phyloP scores from a whole-genome alignment of 2,113 vertebrate species.

The Anolis sagrei region DNA sequence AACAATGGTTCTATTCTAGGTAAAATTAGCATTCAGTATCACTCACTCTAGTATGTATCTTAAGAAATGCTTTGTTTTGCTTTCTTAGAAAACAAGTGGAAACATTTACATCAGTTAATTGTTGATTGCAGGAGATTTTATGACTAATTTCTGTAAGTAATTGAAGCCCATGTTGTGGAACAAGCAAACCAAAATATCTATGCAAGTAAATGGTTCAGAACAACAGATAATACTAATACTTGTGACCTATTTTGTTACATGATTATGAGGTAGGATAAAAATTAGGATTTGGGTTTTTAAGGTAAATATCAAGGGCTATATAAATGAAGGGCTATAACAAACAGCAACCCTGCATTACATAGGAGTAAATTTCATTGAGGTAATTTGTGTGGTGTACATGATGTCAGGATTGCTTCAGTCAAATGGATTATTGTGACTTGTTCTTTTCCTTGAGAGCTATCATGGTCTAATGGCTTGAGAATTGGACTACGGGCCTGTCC shows the following conservation, averaged over 20 bases:
- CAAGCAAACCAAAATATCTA: neutral
- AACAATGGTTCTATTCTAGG: too few relatives aligned
- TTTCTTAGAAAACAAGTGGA: neutral
- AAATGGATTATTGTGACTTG: neutral
- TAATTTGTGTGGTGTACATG: neutral
- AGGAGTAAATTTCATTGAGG: neutral
- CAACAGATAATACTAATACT: neutral
- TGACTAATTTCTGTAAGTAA: neutral
- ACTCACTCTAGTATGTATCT: neutral
- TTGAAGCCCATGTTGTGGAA: neutral
- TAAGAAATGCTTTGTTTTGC: neutral
- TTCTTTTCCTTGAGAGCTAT: neutral
- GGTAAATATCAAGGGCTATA: neutral
- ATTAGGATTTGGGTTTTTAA: neutral
- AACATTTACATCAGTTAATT: neutral
- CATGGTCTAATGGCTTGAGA: too few relatives aligned
- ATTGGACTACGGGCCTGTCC: too few relatives aligned
- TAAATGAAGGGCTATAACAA: neutral
- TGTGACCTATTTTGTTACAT: neutral
- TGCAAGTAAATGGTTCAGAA: neutral
- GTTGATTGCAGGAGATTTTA: neutral
- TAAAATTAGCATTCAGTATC: too few relatives aligned
- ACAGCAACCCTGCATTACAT: neutral
- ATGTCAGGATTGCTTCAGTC: neutral
- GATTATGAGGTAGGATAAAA: neutral